Conservation (phyloP, 2,888 invertebrate species). For the Amblyjoppa proteus region DNA sequence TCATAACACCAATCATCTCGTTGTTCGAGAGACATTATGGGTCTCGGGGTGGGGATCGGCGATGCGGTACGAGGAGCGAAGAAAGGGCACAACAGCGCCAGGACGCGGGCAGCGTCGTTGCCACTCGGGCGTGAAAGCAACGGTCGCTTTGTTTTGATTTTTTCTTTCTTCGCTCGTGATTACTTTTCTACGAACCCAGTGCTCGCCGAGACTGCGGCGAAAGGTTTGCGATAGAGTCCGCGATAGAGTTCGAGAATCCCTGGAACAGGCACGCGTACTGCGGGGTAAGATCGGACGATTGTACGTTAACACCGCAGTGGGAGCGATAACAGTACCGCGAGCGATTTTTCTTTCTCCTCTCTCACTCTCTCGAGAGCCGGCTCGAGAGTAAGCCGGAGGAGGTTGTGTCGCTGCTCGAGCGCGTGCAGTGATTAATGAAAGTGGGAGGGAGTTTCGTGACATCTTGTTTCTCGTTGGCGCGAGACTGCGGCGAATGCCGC, state of each 20-base stretch:
- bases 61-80: not conserved
- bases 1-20: too few relatives aligned
- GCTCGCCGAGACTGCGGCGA: not conserved
- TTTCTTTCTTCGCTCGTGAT: not conserved
- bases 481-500: conserved; percentile 44
- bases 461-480: conserved; percentile 40
- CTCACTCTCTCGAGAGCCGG: conserved; percentile 86
- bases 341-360: not conserved
- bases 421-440: conserved; percentile 59
- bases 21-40: not conserved
- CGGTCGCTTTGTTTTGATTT: not conserved
- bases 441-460: conserved; percentile 40
- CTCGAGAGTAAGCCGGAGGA: conserved; percentile 87
- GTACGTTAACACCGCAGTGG: not conserved
- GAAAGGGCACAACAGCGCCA: not conserved
- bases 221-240: not conserved
- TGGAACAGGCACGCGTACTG: not conserved
- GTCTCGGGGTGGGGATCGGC: not conserved
- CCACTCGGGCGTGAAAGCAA: not conserved
- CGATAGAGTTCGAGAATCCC: not conserved
- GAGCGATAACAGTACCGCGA: not conserved
- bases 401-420: conserved; percentile 83
- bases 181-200: not conserved
- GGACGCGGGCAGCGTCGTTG: not conserved
- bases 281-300: not conserved